Evolutionary conservation across 2,113 vertebrate species (phyloP).

Genomic region (Aleadryas rufinucha): DNA sequence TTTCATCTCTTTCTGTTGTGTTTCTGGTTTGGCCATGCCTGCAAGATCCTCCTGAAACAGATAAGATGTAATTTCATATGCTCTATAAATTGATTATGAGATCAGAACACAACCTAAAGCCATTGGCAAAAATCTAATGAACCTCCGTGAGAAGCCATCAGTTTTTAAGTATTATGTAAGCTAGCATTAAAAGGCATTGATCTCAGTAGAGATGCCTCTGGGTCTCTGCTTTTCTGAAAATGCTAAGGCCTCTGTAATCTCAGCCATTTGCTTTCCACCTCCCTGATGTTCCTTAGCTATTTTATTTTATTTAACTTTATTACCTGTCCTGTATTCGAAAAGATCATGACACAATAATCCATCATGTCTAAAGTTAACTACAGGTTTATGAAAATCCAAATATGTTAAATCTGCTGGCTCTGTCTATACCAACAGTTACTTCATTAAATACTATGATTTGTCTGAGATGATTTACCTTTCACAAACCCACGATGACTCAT

Average conservation of each 20-base stretch:
- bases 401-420: conserved; percentile 2
- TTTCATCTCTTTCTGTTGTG: background rate
- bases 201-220: background rate
- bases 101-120: background rate
- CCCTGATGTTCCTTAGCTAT: background rate
- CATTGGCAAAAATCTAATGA: background rate
- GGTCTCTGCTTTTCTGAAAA: background rate
- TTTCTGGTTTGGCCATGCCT: background rate
- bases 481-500: background rate
- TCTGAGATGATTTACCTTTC: conserved; percentile 25
- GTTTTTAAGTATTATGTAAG: background rate
- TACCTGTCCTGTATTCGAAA: conserved; percentile 1
- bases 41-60: background rate
- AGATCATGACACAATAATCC: conserved; percentile 13
- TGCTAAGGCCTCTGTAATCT: background rate
- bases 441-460: conserved; percentile 38
- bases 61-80: background rate
- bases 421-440: conserved; percentile 6
- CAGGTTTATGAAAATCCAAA: conserved; percentile 19
- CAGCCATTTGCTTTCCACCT: background rate
- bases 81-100: background rate
- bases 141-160: background rate
- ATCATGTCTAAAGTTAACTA: background rate
- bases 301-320: background rate
- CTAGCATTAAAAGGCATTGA: background rate